Percentiles rank a stretch among this genome's conserved stretches.
phyloP scores from a whole-genome alignment of 2,113 vertebrate genomes.

The Bucco capensis region DNA sequence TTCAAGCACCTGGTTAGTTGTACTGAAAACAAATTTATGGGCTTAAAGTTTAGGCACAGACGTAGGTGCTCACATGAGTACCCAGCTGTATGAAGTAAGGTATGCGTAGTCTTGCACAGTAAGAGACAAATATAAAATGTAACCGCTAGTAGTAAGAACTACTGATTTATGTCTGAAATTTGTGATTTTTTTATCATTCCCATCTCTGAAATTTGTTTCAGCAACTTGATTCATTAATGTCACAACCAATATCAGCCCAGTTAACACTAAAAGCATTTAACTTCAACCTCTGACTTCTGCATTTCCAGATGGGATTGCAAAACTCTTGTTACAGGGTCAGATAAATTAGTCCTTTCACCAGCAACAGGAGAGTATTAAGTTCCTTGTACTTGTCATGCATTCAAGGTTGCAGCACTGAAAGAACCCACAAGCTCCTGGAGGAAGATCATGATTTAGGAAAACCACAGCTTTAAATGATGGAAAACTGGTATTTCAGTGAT shows the following conservation, averaged over 20 bases:
- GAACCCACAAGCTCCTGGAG: not conserved
- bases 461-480: not conserved
- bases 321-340: not conserved
- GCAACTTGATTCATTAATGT: not conserved
- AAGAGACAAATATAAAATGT: not conserved
- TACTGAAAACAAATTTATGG: not conserved
- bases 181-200: not conserved
- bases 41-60: not conserved
- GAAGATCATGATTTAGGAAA: not conserved
- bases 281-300: not conserved
- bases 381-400: not conserved
- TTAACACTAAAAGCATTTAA: not conserved
- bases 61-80: not conserved
- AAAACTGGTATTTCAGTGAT: not conserved
- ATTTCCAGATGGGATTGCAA: not conserved
- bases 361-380: not conserved
- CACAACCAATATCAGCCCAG: not conserved
- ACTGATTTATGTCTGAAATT: not conserved
- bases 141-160: not conserved
- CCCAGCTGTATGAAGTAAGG: not conserved
- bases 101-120: rapidly evolving
- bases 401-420: not conserved
- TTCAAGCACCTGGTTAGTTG: not conserved
- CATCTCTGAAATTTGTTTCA: not conserved
- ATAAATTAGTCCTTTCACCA: not conserved